Base-by-base conservation (phyloP, 35 echinoderm and acorn worm genomes). In the Hemicentrotus pulcherrimus region DNA sequence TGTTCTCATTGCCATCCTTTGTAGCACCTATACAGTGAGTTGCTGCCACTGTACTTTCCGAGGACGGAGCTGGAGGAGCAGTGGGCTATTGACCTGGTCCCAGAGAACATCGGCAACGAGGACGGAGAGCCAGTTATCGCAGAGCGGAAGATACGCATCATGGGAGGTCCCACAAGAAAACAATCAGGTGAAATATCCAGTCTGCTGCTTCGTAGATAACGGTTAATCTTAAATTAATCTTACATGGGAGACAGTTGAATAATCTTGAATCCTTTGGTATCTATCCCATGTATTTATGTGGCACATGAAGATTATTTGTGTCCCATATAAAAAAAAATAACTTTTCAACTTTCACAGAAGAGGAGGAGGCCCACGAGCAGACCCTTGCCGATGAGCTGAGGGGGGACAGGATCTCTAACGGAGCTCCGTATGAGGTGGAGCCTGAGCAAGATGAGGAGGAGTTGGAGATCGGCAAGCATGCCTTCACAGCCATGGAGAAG, bases 121-220 rank as follows among this genome's bases (percentile, higher is more conserved):
- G 94, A 98, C n/a, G 98, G 98, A 35, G 98, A 99, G 86, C 98
- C 98, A 31, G 96, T 99, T 47, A 99, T 98, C 22, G 50, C 96
- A 47, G 98, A 99, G 96, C 97, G 98, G 59, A 94, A 97, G 88
- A 99, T 99, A n/a, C 71, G 98, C 24, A 99, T 99, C 48, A 97
- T 95, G 86, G 92, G 94, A 5, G 96, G 97, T 52, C 97, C 98
- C 24, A 96, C 96, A 9, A 90, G 87, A 55, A 96, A 61, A 94
- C 71, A 92, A 31, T 47, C 95, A 13, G 95, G 96, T 97, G 58
- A 88, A 86, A 92, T 94, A 48, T 58, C 48, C 19, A 46, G 31
- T 33, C 90, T 48, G n/a, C 91, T 92, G 86, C 18, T 59, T 41
- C 35, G 35, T 41, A 41, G 35, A 41, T 41, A 41, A 41, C 35